phyloP scores from a whole-genome alignment of 2,888 invertebrate species.

The Meta bourneti region DNA sequence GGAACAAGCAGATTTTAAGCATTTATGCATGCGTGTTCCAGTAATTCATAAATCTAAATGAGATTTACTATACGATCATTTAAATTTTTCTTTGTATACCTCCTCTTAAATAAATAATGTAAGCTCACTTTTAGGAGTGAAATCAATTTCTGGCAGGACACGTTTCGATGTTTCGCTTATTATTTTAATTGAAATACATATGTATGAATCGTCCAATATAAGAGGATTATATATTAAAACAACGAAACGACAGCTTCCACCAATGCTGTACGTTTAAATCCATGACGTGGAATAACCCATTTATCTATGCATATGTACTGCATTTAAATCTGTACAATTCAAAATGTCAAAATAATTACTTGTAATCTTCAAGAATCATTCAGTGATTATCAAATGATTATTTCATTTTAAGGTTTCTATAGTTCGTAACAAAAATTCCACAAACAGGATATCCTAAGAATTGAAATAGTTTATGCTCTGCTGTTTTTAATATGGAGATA shows the following conservation, averaged over 20 bases:
- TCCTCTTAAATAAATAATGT: not conserved
- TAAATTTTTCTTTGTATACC: not conserved
- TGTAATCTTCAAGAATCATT: not conserved
- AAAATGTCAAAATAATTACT: no score
- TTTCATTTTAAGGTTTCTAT: no score
- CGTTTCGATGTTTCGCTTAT: not conserved
- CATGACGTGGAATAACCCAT: no score
- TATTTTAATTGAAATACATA: not conserved
- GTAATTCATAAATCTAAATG: no score
- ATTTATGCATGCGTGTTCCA: no score
- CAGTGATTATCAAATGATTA: not conserved
- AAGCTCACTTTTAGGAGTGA: not conserved
- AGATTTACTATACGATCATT: not conserved
- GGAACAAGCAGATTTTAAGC: no score
- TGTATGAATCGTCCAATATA: not conserved
- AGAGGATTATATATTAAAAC: not conserved
- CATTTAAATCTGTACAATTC: no score
- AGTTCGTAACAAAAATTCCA: no score
- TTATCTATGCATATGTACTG: no score
- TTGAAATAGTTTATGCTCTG: no score
- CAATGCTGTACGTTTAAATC: not conserved
- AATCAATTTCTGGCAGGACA: not conserved
- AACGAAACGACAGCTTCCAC: not conserved
- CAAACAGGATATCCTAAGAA: no score
- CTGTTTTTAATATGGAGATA: no score